Percentiles rank a stretch among this genome's conserved stretches.
Conservation (phyloP, 1,140 invertebrate species). For the Leptinotarsa undecemlineata region DNA sequence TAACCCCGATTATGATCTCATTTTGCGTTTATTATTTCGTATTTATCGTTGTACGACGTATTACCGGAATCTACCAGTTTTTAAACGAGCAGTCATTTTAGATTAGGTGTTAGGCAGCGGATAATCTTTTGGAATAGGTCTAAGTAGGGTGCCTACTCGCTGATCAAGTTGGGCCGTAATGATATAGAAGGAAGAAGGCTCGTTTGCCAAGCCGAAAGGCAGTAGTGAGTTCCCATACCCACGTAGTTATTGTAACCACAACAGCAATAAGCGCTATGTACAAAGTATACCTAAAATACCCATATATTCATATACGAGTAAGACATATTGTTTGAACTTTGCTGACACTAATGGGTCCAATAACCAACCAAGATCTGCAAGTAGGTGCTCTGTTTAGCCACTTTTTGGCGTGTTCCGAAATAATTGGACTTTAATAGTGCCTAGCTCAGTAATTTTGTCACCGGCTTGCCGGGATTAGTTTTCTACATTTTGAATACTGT, state of each 20-base stretch:
- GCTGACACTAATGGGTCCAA: conserved; percentile 7
- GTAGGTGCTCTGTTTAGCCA: neutral
- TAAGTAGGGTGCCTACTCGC: no score
- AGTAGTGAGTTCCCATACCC: neutral
- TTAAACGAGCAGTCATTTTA: conserved; percentile 36
- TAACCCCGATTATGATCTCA: conserved; percentile 54
- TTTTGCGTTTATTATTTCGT: conserved; percentile 52
- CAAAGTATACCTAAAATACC: neutral
- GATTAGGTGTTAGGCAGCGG: neutral
- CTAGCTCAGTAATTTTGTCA: conserved; percentile 51
- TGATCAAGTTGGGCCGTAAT: neutral
- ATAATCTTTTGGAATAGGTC: neutral
- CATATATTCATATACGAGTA: no score
- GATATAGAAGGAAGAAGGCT: neutral
- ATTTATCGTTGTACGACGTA: conserved; percentile 45
- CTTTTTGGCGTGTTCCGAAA: neutral
- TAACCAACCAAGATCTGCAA: neutral
- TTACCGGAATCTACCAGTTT: conserved; percentile 52
- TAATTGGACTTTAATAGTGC: conserved; percentile 40
- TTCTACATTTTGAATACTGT: conserved; percentile 45
- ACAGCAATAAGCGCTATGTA: neutral
- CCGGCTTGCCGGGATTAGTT: conserved; percentile 35
- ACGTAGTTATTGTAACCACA: neutral
- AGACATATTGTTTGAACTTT: neutral
- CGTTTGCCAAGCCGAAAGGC: neutral